Base-by-base conservation (phyloP, 1,140 invertebrate species). In the Drosophila ercepeae region DNA sequence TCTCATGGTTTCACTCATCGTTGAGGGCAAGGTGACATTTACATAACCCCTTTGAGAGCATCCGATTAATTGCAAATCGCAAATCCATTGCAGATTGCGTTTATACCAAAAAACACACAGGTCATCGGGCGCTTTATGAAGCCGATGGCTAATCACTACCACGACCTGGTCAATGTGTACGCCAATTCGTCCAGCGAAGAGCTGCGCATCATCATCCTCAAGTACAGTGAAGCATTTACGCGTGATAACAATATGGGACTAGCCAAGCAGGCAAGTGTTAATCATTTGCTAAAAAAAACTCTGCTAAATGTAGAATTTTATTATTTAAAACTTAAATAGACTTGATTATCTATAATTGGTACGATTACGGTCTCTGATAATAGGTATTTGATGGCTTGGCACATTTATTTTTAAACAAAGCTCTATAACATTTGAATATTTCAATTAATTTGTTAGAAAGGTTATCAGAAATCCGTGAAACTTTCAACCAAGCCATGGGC, bases 21-120 rank as follows among this genome's bases (percentile, higher is more conserved):
- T 98, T 45, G 95, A 98, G 93, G 98, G 98, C 84, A 98, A 97
- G 92, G 95, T 97, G 84, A 84, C 60, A 9, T 7, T 32, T 11
- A 25, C 0, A 11, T 13, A 11, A 14, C 0, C n/a, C 9, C 21
- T 14, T 11, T 2, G 41, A n/a, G 11, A n/a, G 60, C 18, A 39
- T 14, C 29, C 7, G 2, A 9, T 9, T 55, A 49, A 42, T 44
- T 25, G 46, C 1, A 4, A 3, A 36, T 13, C 8, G 0, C 13
- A 27, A 49, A n/a, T n/a, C 42, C 14, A 5, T 82, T 92, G 18
- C 70, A 96, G 95, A 93, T 96, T 72, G 91, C 93, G 52, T 92
- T 92, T 69, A 94, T 98, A 81, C 98, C 98, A 27, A 98, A 98
- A 92, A 98, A 98, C 91, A 96, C 97, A 64, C 96, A 97, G 92